Base-by-base conservation (phyloP, 2,113 vertebrate genomes). In the Puffinus mauretanicus region DNA sequence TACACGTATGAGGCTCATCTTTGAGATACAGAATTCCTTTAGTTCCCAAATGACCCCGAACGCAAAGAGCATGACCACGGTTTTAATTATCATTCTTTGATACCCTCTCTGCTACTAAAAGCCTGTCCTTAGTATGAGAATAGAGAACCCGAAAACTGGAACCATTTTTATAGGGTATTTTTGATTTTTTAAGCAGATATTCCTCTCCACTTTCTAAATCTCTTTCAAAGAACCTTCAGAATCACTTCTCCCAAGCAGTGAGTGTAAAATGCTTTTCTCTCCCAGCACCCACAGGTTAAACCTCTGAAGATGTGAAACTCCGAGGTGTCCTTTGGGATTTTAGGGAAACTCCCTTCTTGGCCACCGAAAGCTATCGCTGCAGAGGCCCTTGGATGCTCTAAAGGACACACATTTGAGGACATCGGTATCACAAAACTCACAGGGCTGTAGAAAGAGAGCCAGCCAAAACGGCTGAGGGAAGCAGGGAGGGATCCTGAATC, bases 51-150 rank as follows among this genome's bases (percentile, higher is more conserved):
- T 72, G 54, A 21, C 32, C 29, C 30, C 1, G 1, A 71, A 32
- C 2, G 16, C 71, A 79, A 57, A 67, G 4, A 79, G 34, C 44
- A n/a, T 0, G 0, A 49, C 34, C 3, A 8, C 2, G 0, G 30
- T 25, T 92, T 84, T 72, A 82, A 61, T 55, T 64, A 36, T 11
- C 13, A 16, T 69, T 89, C 65, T 76, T 76, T 72, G 40, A 61
- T 46, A 55, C 10, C 26, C 21, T 79, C 51, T 86, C 70, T 57
- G 54, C 25, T 1, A 1, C 69, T 85, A 61, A 91, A 79, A 93
- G 77, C 49, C 58, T 85, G 30, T 79, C 32, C 44, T 69, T 8
- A 8, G 10, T 52, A 57, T 57, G 21, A 57, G 54, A 84, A 79
- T 34, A 34, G 49, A 93, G 27, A 10, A 72, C 16, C 49, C 82